phyloP scores from a whole-genome alignment of 2,797 vertebrate species.

The Sylvilagus floridanus region DNA sequence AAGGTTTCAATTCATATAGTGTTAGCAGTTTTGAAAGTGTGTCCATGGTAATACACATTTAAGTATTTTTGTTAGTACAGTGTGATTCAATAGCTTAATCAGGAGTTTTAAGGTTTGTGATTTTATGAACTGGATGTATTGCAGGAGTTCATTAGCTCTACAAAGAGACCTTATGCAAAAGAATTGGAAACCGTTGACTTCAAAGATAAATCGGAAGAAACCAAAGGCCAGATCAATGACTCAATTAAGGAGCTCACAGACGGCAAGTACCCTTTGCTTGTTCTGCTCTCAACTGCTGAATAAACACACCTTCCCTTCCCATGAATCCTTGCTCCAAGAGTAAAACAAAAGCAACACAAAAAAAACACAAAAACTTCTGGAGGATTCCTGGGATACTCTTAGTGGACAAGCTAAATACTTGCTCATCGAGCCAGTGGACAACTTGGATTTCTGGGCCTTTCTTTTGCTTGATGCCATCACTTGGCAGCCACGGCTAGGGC shows the following conservation, averaged over 20 bases:
- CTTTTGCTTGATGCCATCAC: not conserved
- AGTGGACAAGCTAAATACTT: constrained; percentile 9
- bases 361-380: not conserved
- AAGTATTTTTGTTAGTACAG: not conserved
- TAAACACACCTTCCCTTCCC: not conserved
- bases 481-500: not conserved
- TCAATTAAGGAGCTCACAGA: constrained; percentile 89
- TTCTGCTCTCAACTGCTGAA: not conserved
- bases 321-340: not conserved
- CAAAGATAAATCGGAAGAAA: constrained; percentile 89
- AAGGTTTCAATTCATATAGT: not conserved
- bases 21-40: not conserved
- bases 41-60: not conserved
- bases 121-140: constrained; percentile 72
- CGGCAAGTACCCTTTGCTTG: constrained; percentile 82
- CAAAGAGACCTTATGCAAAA: constrained; percentile 90
- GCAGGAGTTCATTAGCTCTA: constrained; percentile 89
- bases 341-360: not conserved
- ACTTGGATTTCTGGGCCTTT: not conserved
- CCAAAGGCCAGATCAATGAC: constrained; percentile 88
- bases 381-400: not conserved
- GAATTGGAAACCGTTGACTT: constrained; percentile 90
- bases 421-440: not conserved
- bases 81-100: not conserved
- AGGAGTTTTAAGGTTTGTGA: not conserved